Base-by-base conservation (phyloP, 2,113 vertebrate genomes). In the Amphilophus citrinellus region DNA sequence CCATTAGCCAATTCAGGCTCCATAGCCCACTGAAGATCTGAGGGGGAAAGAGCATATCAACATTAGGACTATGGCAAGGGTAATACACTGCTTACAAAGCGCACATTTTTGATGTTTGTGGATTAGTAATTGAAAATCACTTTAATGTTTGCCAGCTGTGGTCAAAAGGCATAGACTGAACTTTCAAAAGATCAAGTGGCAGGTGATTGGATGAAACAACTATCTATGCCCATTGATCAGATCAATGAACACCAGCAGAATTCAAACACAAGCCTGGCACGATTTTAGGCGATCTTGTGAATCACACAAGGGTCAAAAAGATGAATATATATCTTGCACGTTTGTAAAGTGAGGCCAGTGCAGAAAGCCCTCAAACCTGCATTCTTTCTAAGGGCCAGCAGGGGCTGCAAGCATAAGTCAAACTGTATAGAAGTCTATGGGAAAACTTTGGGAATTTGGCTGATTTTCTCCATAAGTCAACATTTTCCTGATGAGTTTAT, bases 1-100 rank as follows among this genome's bases (percentile, higher is more conserved):
- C 84, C 85, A 87, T 84, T 71, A 77, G 60, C 47, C 73, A 88
- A 82, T 87, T 88, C 82, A 76, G 61, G 79, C 80, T 50, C 24
- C 66, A 83, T 37, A 10, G 71, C 83, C 82, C 61, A 66, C 79
- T 11, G 66, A 85, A 86, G 80, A 80, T 83, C 82, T 78, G 22
- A 80, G 59, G 76, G 58, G 61, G 85, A 86, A 86, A 87, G 56
- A 61, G 61, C 10, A 71, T 9, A 37, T 53, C 10, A 10, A 53
- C 57, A 77, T 39, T 85, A 17, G 60, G 27, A 66, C 47, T 47
- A 62, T 24, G 17, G 61, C 4, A 10, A 59, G 63, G 79, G 82
- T 56, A 6, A 87, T 22, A 37, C 53, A 32, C 53, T n/a, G 71
- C 35, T 75, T 68, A 22, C 56, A 61, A 27, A 24, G n/a, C 0